These are phyloP conservation scores for Eumacrocentrus americanus DNA, from an alignment of 2,888 invertebrate species.

Conservation along the genomic window DNA sequence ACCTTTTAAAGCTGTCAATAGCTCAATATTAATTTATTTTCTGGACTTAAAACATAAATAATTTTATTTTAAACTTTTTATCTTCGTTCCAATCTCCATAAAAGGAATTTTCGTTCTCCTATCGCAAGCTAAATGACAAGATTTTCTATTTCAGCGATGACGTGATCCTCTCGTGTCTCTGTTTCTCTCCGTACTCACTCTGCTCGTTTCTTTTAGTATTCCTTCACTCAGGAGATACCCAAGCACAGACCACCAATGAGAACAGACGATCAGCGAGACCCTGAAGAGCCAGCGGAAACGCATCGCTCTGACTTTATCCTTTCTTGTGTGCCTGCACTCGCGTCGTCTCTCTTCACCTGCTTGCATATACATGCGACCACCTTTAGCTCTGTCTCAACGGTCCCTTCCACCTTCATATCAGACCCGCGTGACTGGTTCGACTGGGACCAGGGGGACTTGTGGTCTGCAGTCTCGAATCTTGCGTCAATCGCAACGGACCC, in stretches of 20 bases:
- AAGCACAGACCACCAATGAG: too few species aligned
- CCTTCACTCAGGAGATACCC: conserved; percentile 4
- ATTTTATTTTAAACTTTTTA: too few species aligned
- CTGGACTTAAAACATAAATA: too few species aligned
- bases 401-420: conserved; percentile 23
- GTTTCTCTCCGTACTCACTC: conserved; percentile 12
- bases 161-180: conserved; percentile 42
- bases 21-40: too few species aligned
- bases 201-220: conserved; percentile 15
- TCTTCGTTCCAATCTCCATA: too few species aligned
- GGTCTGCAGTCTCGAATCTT: conserved; percentile 53
- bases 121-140: conserved; percentile 30
- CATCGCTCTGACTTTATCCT: neutral
- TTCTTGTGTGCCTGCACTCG: neutral
- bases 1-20: too few species aligned
- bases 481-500: conserved; percentile 50
- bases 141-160: conserved; percentile 51
- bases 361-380: conserved; percentile 26
- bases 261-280: too few species aligned
- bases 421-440: conserved; percentile 16
- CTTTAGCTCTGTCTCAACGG: conserved; percentile 27
- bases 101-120: too few species aligned
- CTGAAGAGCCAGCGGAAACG: conserved; percentile 9
- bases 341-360: neutral
- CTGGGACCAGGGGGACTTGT: conserved; percentile 23